phyloP scores from a whole-genome alignment of 2,888 invertebrate species.

The Auanema sp. region DNA sequence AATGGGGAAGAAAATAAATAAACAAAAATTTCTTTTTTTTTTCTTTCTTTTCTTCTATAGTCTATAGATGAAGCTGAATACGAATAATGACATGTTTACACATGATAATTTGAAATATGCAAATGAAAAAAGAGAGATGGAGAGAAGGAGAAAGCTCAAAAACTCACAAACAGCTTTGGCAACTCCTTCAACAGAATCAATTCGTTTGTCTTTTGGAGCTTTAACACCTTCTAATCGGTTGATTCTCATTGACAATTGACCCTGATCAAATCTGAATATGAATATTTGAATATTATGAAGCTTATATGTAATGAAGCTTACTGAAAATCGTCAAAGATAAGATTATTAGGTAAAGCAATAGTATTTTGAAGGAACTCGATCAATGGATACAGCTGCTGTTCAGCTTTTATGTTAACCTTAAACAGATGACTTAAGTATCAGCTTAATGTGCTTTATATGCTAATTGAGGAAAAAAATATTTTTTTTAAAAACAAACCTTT shows the following conservation, averaged over 20 bases:
- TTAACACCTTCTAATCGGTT: slow-evolving; percentile 40
- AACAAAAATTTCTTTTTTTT: background rate
- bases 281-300: background rate
- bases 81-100: background rate
- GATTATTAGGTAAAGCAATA: slow-evolving; percentile 59
- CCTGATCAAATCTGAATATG: slow-evolving; percentile 38
- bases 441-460: background rate
- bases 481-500: slow-evolving; percentile 34
- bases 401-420: slow-evolving; percentile 42
- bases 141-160: too few relatives aligned
- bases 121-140: slow-evolving; percentile 7
- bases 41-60: background rate
- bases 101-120: slow-evolving; percentile 8
- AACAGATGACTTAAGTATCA: background rate
- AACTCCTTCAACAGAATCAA: slow-evolving; percentile 58
- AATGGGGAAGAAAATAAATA: slow-evolving; percentile 6
- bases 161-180: slow-evolving; percentile 62
- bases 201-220: slow-evolving; percentile 44
- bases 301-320: slow-evolving; percentile 17
- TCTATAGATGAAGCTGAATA: too few relatives aligned
- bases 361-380: slow-evolving; percentile 58
- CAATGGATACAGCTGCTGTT: slow-evolving; percentile 55
- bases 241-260: slow-evolving; percentile 58
- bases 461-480: background rate
- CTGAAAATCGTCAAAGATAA: slow-evolving; percentile 61